phyloP scores from a whole-genome alignment of 2,113 vertebrate genomes.

The Paracanthobrama guichenoti region DNA sequence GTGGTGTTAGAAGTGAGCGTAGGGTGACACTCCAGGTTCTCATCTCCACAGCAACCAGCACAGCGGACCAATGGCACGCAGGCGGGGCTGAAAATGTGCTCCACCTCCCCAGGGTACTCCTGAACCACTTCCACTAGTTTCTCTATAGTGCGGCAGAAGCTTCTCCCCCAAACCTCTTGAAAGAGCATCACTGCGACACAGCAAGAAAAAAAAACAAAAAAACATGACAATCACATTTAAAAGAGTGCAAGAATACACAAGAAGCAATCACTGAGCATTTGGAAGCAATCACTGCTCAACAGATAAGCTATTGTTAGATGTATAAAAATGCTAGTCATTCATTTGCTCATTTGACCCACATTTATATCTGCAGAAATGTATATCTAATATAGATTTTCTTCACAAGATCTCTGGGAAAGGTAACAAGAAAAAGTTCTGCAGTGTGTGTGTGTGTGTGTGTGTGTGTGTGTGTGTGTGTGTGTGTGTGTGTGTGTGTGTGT shows the following conservation, averaged over 20 bases:
- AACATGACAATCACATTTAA: background rate
- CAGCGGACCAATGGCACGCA: slow-evolving; percentile 90
- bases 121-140: slow-evolving; percentile 85
- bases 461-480: too few relatives aligned
- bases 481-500: background rate
- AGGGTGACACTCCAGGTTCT: slow-evolving; percentile 85
- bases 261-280: background rate
- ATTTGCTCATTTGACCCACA: background rate
- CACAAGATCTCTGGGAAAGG: background rate
- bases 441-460: too few relatives aligned
- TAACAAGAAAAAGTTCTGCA: background rate
- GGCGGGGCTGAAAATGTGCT: slow-evolving; percentile 90
- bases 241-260: background rate
- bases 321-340: background rate
- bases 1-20: slow-evolving; percentile 81
- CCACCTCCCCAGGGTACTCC: slow-evolving; percentile 87
- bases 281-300: background rate
- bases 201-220: too few relatives aligned
- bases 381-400: background rate
- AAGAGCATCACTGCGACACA: slow-evolving; percentile 82
- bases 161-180: slow-evolving; percentile 90
- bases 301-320: background rate
- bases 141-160: slow-evolving; percentile 90
- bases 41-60: slow-evolving; percentile 89
- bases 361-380: background rate